Base-by-base conservation (phyloP, 2,113 vertebrate genomes). In the Chamaetylas fuelleborni region DNA sequence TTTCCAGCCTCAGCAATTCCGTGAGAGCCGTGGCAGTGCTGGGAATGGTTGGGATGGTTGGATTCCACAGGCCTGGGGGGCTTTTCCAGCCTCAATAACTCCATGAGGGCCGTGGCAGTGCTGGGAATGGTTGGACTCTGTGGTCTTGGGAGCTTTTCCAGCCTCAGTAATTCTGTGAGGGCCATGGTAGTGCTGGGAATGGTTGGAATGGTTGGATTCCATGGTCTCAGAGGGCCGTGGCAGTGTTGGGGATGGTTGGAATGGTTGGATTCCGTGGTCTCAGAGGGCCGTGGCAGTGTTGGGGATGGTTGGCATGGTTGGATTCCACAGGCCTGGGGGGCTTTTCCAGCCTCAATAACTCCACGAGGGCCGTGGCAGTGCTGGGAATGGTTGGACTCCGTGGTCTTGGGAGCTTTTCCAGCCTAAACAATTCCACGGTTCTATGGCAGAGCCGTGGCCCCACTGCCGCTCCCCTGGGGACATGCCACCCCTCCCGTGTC, bases 371-470 rank as follows among this genome's bases (percentile, higher is more conserved):
- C 24, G 2, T 57, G 48, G 78, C 28, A 5, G 61, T 12, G 33
- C 20, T 56, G 50, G 23, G 45, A 6, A 17, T 20, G 47, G 34
- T 40, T 54, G 60, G 31, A 4, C 6, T 56, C 22, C 3, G 0
- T 26, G 40, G 3, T 11, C 33, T 7, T 2, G 19, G 33, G 1
- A 20, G 5, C 5, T 84, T 65, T 83, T 67, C 81, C 69, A 61
- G 0, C 5, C 15, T 3, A 0, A 29, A 3, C 6, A 20, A 9
- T 72, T 22, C 57, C 28, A 0, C 0, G 20, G 8, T 19, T 64
- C 34, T 19, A 42, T 50, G 76, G 1, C 26, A 33, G 76, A 18
- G 0, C 31, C 98, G 81, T 14, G 67, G 23, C 33, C 58, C 58
- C 18, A 0, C 8, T 8, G 8, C 64, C 1, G 3, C 5, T 47